Evolutionary conservation across 2,888 invertebrate genomes (phyloP), one percentile per base, ranked within the genome.

Genomic region (Trichacis sp.): DNA sequence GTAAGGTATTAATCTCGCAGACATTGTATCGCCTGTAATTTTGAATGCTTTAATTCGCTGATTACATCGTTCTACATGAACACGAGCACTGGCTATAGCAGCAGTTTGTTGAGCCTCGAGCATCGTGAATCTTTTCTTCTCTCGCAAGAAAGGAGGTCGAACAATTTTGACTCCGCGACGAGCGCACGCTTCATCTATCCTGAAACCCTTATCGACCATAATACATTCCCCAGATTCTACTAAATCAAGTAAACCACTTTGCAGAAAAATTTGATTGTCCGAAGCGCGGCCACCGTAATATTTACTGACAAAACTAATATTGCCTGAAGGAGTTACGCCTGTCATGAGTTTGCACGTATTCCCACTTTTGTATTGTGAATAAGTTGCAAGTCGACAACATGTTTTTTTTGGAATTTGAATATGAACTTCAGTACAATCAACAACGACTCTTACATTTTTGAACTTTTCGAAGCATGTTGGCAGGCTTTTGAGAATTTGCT

Each of bases 381-480:
- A 72, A 0, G 73, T 72, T 17, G 62, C 19, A 8, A 72, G 19
- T 56, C 62, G 59, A 48, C 64, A 59, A 19, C 58, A 52, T 14
- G 55, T 15, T 24, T 67, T 66, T 18, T 68, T 66, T 17, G 75
- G 70, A 42, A 62, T 60, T 50, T 76, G 68, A 14, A 73, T 64
- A 36, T 43, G 18, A 30, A 76, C 66, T 55, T 77, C 75, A 1
- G 70, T 74, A 38, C 72, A 74, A 67, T 77, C 75, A 11, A 77
- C 50, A 0, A 77, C 70, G 14, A 76, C 62, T 20, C 71, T 33
- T 9, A 68, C 68, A 55, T 73, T 59, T 45, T 56, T 43, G 68
- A 70, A 77, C 11, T 62, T 57, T 52, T 70, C 5, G 61, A 79
- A 79, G 65, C 29, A 76, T 9, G 17, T 45, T 5, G 73, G 75